phyloP scores from a whole-genome alignment of 2,797 vertebrate species.

The Myiotriccus ornatus region DNA sequence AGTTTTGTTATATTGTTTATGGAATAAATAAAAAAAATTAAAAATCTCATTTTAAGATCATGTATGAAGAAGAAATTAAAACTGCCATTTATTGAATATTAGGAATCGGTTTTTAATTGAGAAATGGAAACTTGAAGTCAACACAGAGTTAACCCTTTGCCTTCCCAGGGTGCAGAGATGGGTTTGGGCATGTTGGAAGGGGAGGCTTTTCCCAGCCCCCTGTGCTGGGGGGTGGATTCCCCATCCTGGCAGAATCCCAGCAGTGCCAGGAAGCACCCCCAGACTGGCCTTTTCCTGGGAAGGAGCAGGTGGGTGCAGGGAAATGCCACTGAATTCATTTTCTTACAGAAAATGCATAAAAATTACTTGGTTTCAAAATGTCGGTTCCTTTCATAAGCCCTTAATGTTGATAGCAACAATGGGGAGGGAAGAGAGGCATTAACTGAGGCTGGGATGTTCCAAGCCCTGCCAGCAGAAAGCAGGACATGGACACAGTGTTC shows the following conservation, averaged over 20 bases:
- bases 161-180: fast-evolving
- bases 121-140: fast-evolving
- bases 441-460: background rate
- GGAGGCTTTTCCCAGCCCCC: background rate
- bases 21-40: constrained; percentile 99
- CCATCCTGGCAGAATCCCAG: fast-evolving
- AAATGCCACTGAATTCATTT: background rate
- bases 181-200: background rate
- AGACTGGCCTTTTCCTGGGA: background rate
- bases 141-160: fast-evolving
- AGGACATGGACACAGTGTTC: fast-evolving
- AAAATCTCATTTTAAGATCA: constrained; percentile 99
- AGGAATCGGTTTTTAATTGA: background rate
- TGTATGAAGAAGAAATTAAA: constrained; percentile 83
- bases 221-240: fast-evolving
- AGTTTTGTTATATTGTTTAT: constrained; percentile 99
- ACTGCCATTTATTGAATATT: constrained; percentile 57
- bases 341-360: background rate
- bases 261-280: background rate
- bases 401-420: fast-evolving
- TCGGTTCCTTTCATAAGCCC: background rate
- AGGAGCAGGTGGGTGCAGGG: background rate
- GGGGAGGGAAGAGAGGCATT: no score
- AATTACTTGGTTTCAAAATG: fast-evolving
- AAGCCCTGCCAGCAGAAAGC: background rate